phyloP scores from a whole-genome alignment of 2,113 vertebrate genomes.

The Pantherophis guttatus region DNA sequence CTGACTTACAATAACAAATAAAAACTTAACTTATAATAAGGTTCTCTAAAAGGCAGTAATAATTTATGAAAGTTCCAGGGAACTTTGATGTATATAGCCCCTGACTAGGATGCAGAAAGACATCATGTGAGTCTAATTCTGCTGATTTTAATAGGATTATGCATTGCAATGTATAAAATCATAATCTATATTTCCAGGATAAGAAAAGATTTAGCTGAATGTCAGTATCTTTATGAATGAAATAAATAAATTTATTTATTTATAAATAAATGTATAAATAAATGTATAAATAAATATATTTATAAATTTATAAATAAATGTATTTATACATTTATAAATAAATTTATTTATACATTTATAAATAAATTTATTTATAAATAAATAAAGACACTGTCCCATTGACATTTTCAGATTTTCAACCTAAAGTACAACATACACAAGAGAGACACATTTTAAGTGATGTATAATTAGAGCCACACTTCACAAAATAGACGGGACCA shows the following conservation, averaged over 20 bases:
- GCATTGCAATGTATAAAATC: background rate
- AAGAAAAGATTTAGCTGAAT: background rate
- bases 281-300: too few relatives aligned
- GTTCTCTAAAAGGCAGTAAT: background rate
- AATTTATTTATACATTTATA: too few relatives aligned
- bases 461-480: background rate
- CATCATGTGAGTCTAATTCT: background rate
- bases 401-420: background rate
- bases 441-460: background rate
- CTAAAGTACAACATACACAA: background rate
- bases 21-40: background rate
- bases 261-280: too few relatives aligned
- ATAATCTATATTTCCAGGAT: background rate
- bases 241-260: background rate
- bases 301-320: too few relatives aligned
- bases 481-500: background rate
- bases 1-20: background rate
- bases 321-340: background rate
- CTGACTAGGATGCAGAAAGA: background rate
- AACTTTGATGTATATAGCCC: background rate
- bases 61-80: background rate
- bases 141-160: background rate
- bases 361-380: too few relatives aligned
- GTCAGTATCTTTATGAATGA: background rate
- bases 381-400: background rate